Conservation (phyloP, 2,888 invertebrate genomes). For the Smittia aterrima region DNA sequence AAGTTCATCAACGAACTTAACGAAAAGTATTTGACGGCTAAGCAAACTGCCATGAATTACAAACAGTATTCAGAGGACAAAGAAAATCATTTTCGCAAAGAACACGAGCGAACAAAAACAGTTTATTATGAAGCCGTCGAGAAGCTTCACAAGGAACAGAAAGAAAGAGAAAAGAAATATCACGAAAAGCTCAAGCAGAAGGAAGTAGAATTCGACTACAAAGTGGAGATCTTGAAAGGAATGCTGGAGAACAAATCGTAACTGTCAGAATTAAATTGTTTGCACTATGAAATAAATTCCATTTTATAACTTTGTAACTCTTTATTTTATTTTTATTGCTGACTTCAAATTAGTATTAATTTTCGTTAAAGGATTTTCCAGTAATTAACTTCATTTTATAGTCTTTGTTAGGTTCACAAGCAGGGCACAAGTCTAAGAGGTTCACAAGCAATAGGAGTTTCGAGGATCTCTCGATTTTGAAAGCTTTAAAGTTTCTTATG, state of each 20-base stretch:
- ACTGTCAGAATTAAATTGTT: not conserved
- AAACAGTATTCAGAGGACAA: constrained; percentile 62
- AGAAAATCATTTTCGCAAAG: constrained; percentile 62
- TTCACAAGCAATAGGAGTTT: too few species aligned
- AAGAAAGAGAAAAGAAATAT: constrained; percentile 53
- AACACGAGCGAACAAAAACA: constrained; percentile 63
- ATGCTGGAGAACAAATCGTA: constrained; percentile 10
- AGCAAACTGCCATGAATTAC: constrained; percentile 63
- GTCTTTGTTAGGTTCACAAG: too few species aligned
- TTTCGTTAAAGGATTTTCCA: too few species aligned
- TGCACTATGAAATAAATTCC: too few species aligned
- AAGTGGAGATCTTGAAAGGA: constrained; percentile 32
- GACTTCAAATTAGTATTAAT: not conserved
- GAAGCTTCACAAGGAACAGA: constrained; percentile 58
- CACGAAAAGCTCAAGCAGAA: constrained; percentile 46
- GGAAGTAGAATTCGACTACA: constrained; percentile 28
- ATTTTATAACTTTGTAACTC: not conserved
- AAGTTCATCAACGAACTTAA: constrained; percentile 56
- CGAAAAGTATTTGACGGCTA: constrained; percentile 63
- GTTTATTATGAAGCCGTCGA: constrained; percentile 61
- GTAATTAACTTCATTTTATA: too few species aligned
- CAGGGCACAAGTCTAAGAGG: too few species aligned
- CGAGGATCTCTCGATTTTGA: too few species aligned
- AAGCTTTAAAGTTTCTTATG: too few species aligned
- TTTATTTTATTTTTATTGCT: not conserved